Evolutionary conservation across 1,140 invertebrate species (phyloP).

Genomic region (Scaptodrosophila lebanonensis): DNA sequence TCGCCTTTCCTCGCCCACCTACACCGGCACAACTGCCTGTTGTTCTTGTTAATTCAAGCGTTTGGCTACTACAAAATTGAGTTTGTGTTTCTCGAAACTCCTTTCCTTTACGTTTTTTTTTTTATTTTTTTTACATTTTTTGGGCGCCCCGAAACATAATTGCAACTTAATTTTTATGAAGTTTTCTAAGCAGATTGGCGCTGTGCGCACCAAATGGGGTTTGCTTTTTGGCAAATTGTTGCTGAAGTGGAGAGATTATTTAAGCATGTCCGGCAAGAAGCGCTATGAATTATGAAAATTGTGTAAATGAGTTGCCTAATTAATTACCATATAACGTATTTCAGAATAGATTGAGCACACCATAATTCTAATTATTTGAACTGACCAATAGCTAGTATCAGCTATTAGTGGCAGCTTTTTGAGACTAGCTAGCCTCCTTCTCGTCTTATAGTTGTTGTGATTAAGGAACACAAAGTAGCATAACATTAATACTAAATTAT

Average conservation of each 20-base stretch:
- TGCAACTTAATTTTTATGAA: conserved; percentile 59
- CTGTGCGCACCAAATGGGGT: too few relatives aligned
- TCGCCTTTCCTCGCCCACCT: background rate
- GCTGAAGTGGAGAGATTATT: background rate
- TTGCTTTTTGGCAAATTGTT: conserved; percentile 1
- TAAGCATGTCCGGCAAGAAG: background rate
- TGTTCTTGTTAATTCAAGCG: conserved; percentile 66
- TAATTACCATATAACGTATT: too few relatives aligned
- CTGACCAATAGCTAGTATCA: too few relatives aligned
- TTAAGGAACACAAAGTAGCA: too few relatives aligned
- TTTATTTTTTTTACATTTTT: background rate
- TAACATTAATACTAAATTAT: too few relatives aligned
- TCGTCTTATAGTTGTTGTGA: too few relatives aligned
- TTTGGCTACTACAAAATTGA: conserved; percentile 63
- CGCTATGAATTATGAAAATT: too few relatives aligned
- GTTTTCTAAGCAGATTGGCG: background rate
- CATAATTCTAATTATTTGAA: too few relatives aligned
- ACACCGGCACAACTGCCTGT: conserved; percentile 8
- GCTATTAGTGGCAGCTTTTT: too few relatives aligned
- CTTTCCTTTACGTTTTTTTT: conserved; percentile 19
- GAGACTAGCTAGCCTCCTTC: too few relatives aligned
- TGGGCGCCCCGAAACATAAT: conserved; percentile 44
- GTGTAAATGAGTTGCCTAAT: too few relatives aligned
- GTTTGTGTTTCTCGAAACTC: conserved; percentile 46
- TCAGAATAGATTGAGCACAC: too few relatives aligned